Conservation (phyloP, 2,888 invertebrate species). For the Orchesella flavescens region DNA sequence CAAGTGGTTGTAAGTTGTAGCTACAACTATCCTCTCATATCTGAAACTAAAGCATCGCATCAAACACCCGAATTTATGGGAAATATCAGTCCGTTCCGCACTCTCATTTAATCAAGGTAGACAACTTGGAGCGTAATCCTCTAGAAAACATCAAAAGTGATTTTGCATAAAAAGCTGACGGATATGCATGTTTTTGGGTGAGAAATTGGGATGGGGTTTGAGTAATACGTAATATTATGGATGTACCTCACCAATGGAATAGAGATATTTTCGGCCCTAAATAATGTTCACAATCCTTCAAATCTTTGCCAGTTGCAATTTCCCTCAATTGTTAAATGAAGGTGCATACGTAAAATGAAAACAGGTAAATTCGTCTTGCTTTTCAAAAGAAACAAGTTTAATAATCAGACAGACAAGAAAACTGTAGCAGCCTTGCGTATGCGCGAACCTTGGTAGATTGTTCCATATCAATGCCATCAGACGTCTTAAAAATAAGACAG, state of each 20-base stretch:
- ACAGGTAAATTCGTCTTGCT: slow-evolving; percentile 4
- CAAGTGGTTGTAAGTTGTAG: too few species aligned
- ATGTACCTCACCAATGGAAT: background rate
- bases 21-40: too few species aligned
- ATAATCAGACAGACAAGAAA: background rate
- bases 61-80: background rate
- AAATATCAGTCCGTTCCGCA: slow-evolving; percentile 9
- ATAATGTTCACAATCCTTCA: background rate
- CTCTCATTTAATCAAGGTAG: slow-evolving; percentile 19
- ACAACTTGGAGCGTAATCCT: slow-evolving; percentile 22
- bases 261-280: background rate
- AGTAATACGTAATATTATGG: background rate
- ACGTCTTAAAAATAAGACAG: background rate
- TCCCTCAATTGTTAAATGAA: slow-evolving; percentile 22
- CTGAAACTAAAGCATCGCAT: background rate
- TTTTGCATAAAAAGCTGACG: slow-evolving; percentile 18
- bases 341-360: background rate
- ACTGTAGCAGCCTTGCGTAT: background rate
- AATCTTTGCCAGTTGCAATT: slow-evolving; percentile 32
- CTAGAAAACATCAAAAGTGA: background rate
- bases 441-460: background rate
- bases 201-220: background rate
- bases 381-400: slow-evolving; percentile 18
- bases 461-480: slow-evolving; percentile 17
- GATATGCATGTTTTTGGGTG: background rate